Conservation (phyloP, 2,113 vertebrate species). For the Macquaria ambigua region DNA sequence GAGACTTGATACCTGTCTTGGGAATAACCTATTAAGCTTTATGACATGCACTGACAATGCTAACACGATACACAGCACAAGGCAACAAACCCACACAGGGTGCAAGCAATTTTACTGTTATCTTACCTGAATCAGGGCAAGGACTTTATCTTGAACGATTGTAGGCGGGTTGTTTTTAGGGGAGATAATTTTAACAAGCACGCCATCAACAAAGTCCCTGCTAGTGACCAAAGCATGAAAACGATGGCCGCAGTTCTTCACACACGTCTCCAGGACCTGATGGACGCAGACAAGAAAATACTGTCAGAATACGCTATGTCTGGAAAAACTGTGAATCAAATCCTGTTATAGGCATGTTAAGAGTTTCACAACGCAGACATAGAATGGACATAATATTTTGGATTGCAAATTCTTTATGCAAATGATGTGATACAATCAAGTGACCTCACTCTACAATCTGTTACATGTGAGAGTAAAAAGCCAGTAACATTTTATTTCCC, state of each 20-base stretch:
- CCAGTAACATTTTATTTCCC: not conserved
- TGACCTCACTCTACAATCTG: too few species aligned
- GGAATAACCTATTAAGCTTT: not conserved
- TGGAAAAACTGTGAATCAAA: not conserved
- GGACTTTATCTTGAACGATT: slow-evolving; percentile 98
- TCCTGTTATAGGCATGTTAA: not conserved
- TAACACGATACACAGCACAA: not conserved
- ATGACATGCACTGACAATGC: not conserved
- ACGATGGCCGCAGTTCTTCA: slow-evolving; percentile 99
- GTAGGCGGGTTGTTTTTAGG: slow-evolving; percentile 98
- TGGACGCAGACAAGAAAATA: not conserved
- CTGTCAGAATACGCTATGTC: not conserved
- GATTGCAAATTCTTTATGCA: not conserved
- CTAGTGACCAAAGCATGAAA: slow-evolving; percentile 95
- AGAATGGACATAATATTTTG: not conserved
- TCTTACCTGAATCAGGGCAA: slow-evolving; percentile 95
- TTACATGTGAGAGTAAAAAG: too few species aligned
- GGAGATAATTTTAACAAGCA: slow-evolving; percentile 97
- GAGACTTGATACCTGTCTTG: not conserved
- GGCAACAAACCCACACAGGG: not conserved
- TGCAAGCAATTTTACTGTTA: not conserved
- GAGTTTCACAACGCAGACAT: not conserved
- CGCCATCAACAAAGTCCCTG: slow-evolving; percentile 96
- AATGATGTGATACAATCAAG: not conserved
- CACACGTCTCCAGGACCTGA: slow-evolving; percentile 97